These are phyloP conservation scores for Pteria penguin DNA, from an alignment of 2,888 invertebrate species.

Conservation along the genomic window DNA sequence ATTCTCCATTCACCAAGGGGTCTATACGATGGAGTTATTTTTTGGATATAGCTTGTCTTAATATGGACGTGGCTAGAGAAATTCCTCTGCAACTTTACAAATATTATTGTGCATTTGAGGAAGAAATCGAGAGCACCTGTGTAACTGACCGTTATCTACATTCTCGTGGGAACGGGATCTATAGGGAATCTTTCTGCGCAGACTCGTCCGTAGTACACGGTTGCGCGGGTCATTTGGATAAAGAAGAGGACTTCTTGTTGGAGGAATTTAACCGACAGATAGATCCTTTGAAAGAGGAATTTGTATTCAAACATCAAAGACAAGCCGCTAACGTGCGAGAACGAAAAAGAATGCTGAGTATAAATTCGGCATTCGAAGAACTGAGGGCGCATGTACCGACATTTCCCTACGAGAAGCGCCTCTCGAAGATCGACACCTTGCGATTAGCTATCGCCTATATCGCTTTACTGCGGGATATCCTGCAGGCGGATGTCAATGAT, in stretches of 20 bases:
- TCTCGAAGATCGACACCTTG: slow-evolving; percentile 99
- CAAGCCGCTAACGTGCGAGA: slow-evolving; percentile 97
- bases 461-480: slow-evolving; percentile 86
- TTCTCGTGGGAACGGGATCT: neutral
- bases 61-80: slow-evolving; percentile 33
- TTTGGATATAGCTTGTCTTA: too few relatives aligned
- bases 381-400: slow-evolving; percentile 98
- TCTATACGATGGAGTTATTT: too few relatives aligned
- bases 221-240: neutral
- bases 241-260: slow-evolving; percentile 38
- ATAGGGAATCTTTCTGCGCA: neutral
- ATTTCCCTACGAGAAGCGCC: slow-evolving; percentile 98
- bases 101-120: slow-evolving; percentile 58
- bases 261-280: slow-evolving; percentile 14
- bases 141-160: neutral
- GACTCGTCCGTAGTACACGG: neutral
- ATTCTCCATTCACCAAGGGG: too few relatives aligned
- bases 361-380: slow-evolving; percentile 95
- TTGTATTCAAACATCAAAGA: slow-evolving; percentile 83
- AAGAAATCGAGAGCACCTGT: slow-evolving; percentile 49
- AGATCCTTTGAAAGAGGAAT: slow-evolving; percentile 40
- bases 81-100: slow-evolving; percentile 51
- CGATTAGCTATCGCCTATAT: slow-evolving; percentile 97
- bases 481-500: slow-evolving; percentile 89
- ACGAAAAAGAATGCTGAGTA: slow-evolving; percentile 98